Percentiles rank a stretch among this genome's conserved stretches.
Conservation (phyloP, 2,888 invertebrate species). For the Euclidia mi region DNA sequence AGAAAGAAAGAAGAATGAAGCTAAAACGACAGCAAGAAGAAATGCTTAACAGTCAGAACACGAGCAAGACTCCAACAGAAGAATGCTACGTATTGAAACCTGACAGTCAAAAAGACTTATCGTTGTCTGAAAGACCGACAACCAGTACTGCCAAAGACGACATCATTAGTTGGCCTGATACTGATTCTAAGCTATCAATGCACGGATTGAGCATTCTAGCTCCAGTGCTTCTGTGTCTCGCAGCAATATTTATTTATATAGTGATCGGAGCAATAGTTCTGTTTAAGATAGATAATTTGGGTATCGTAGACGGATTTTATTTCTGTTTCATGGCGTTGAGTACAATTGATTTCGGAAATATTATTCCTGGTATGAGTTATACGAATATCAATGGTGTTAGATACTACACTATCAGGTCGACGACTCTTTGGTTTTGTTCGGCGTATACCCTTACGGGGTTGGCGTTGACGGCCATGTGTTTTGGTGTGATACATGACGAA, state of each 20-base stretch:
- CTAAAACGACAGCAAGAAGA: constrained; percentile 95
- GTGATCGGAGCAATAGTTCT: constrained; percentile 96
- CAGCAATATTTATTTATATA: constrained; percentile 97
- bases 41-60: constrained; percentile 91
- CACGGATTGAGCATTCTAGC: constrained; percentile 96
- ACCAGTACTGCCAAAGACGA: constrained; percentile 91
- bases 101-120: constrained; percentile 84
- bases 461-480: constrained; percentile 97
- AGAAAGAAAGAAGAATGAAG: constrained; percentile 95
- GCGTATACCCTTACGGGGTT: constrained; percentile 96
- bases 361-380: constrained; percentile 93
- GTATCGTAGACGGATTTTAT: constrained; percentile 96
- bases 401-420: constrained; percentile 91
- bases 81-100: constrained; percentile 92
- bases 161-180: constrained; percentile 92
- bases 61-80: constrained; percentile 92
- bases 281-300: constrained; percentile 97
- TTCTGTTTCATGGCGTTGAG: constrained; percentile 99
- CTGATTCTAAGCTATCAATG: constrained; percentile 93
- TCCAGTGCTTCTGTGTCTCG: constrained; percentile 96
- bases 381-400: constrained; percentile 87
- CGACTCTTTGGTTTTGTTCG: constrained; percentile 96
- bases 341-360: constrained; percentile 97
- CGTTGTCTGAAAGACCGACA: constrained; percentile 87
- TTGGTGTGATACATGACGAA: constrained; percentile 96